phyloP scores from a whole-genome alignment of 1,140 invertebrate genomes.

The Aphelenchoides fujianensis region DNA sequence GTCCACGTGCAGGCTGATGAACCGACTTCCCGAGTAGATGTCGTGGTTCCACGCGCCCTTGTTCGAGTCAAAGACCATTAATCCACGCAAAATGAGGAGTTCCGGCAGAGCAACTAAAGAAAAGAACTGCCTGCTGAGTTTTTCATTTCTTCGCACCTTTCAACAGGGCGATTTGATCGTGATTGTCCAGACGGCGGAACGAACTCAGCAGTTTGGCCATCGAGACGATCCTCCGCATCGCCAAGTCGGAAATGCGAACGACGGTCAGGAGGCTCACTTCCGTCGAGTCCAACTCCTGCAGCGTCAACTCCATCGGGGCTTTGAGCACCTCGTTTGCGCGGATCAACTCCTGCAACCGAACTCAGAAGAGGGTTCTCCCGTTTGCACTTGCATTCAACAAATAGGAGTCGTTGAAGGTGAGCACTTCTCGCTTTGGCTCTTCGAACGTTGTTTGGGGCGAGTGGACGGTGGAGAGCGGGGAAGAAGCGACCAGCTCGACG shows the following conservation, averaged over 20 bases:
- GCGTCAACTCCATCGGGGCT: conserved; percentile 27
- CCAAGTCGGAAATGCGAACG: conserved; percentile 27
- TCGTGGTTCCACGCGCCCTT: conserved; percentile 20
- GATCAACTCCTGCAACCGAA: conserved; percentile 24
- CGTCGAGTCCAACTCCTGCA: conserved; percentile 21
- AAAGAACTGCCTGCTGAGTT: background rate
- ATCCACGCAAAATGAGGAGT: conserved; percentile 31
- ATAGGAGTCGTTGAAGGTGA: background rate
- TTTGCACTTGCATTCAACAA: background rate
- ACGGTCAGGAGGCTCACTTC: conserved; percentile 24
- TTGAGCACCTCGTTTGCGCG: conserved; percentile 29
- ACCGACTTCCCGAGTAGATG: conserved; percentile 14
- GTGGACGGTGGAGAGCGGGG: background rate
- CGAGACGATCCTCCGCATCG: conserved; percentile 31
- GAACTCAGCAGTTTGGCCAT: conserved; percentile 26
- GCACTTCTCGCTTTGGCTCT: background rate
- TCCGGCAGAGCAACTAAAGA: conserved; percentile 27
- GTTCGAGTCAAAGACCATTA: conserved; percentile 31
- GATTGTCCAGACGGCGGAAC: conserved; percentile 15
- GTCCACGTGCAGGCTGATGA: conserved; percentile 21
- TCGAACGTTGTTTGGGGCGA: background rate
- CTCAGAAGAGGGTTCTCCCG: background rate
- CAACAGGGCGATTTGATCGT: conserved; percentile 31
- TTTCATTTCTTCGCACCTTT: conserved; percentile 22
- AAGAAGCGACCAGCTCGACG: conserved; percentile 10